Evolutionary conservation across 2,113 vertebrate genomes (phyloP).

Genomic region (Halcyon senegalensis): DNA sequence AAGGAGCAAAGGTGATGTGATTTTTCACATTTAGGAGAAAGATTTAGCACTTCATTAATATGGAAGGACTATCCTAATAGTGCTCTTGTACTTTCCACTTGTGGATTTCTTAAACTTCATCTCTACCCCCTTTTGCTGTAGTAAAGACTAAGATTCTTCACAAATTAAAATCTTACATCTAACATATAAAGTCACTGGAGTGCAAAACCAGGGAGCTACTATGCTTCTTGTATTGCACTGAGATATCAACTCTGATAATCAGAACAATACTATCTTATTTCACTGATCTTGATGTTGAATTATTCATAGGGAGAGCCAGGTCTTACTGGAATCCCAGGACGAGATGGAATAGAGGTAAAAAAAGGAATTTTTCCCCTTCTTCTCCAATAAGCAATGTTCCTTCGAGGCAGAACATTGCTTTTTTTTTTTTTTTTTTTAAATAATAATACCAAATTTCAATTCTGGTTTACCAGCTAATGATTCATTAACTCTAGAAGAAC

Average conservation of each 20-base stretch:
- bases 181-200: not conserved
- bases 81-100: not conserved
- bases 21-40: not conserved
- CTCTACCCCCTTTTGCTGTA: not conserved
- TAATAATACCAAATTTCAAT: not conserved
- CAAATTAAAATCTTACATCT: not conserved
- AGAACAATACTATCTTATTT: not conserved
- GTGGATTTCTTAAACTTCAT: not conserved
- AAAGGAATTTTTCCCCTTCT: not conserved
- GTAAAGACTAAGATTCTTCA: not conserved
- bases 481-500: not conserved
- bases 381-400: not conserved
- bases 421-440: not conserved
- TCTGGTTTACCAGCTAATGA: not conserved
- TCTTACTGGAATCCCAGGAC: constrained; percentile 84
- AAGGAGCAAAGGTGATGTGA: constrained; percentile 84
- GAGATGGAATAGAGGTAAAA: constrained; percentile 85
- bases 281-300: not conserved
- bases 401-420: not conserved
- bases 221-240: not conserved
- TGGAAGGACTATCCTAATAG: not conserved
- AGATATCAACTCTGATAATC: not conserved
- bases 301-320: constrained; percentile 84
- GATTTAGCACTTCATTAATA: not conserved
- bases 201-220: not conserved